Percentiles rank a stretch among this genome's conserved stretches.
These are phyloP conservation scores for Megaustenia siamemsis DNA, from an alignment of 2,888 invertebrate genomes.

Conservation along the genomic window DNA sequence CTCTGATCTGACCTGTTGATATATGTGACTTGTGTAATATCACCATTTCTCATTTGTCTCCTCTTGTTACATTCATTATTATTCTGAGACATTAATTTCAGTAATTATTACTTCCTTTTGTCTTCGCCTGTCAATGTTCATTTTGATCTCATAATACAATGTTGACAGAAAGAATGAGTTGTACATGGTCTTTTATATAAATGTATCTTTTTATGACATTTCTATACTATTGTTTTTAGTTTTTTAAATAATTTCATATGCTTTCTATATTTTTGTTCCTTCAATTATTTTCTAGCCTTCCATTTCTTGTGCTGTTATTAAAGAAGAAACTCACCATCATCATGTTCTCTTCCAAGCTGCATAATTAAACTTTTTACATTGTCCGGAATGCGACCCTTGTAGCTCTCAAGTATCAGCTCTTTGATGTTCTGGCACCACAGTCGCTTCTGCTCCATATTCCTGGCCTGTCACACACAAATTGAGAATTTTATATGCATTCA, in stretches of 20 bases:
- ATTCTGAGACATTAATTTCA: too few species aligned
- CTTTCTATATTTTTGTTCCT: neutral
- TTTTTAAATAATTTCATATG: neutral
- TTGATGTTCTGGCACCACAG: constrained; percentile 90
- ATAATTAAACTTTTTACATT: constrained; percentile 96
- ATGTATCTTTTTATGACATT: too few species aligned
- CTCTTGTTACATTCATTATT: too few species aligned
- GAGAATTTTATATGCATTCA: neutral
- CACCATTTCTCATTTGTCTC: too few species aligned
- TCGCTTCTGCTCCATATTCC: constrained; percentile 90
- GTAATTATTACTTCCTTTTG: too few species aligned
- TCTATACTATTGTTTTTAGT: neutral
- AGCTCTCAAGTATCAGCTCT: constrained; percentile 95
- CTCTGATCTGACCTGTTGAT: too few species aligned
- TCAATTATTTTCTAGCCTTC: neutral
- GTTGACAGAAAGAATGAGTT: too few species aligned
- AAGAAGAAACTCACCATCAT: constrained; percentile 65
- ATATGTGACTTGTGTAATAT: too few species aligned
- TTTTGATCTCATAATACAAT: too few species aligned
- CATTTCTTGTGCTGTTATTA: neutral
- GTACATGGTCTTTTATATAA: too few species aligned
- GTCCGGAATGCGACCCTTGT: constrained; percentile 94
- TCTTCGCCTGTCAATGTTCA: too few species aligned
- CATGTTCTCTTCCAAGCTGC: constrained; percentile 85
- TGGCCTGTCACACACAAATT: constrained; percentile 82